phyloP scores from a whole-genome alignment of 2,113 vertebrate species.

The Dicaeum eximium region DNA sequence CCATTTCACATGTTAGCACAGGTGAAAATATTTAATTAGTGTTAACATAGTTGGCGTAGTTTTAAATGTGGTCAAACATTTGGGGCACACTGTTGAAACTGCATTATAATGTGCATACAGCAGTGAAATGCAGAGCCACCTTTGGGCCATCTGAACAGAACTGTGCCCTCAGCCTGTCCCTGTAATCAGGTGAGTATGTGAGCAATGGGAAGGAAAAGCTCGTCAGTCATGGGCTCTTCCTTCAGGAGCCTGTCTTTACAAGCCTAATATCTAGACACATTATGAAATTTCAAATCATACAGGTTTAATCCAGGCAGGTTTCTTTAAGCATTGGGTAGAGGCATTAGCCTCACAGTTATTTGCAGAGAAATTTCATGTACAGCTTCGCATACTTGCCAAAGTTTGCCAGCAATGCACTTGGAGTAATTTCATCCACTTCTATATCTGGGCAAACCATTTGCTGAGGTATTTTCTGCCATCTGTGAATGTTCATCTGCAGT shows the following conservation, averaged over 20 bases:
- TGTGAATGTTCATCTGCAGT: conserved; percentile 32
- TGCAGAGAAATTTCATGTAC: background rate
- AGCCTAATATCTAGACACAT: background rate
- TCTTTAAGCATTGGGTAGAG: background rate
- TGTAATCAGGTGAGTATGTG: background rate
- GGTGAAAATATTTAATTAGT: background rate
- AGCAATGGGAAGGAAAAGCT: background rate
- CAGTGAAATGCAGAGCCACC: background rate
- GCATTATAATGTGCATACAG: background rate
- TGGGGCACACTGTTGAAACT: background rate
- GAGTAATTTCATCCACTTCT: background rate
- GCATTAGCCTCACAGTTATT: background rate
- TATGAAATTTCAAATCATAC: background rate
- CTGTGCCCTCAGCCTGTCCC: background rate
- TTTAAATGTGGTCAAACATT: background rate
- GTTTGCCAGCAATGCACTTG: background rate
- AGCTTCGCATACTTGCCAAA: background rate
- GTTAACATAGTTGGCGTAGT: background rate
- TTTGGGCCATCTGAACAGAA: background rate
- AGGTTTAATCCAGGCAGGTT: background rate
- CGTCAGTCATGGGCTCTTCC: rapidly evolving
- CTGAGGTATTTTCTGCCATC: conserved; percentile 46
- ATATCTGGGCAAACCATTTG: conserved; percentile 26
- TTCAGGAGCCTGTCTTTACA: background rate
- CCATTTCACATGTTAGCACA: background rate